Evolutionary conservation across 1,140 invertebrate species (phyloP).

Genomic region (Wiebesia pumilae): DNA sequence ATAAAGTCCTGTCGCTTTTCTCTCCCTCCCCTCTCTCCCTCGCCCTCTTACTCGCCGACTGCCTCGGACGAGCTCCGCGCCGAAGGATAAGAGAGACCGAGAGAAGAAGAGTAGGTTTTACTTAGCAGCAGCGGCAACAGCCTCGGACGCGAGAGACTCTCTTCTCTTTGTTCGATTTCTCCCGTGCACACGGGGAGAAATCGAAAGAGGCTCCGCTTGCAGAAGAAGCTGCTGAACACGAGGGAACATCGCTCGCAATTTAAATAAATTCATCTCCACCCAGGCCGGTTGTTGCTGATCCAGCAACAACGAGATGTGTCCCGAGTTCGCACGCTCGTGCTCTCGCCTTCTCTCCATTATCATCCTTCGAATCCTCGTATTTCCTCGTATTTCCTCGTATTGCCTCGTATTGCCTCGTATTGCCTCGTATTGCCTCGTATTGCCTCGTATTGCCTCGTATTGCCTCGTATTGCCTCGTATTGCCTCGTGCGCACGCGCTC

Average conservation of each 20-base stretch:
- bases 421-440: no score
- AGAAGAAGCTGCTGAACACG: slow-evolving; percentile 74
- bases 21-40: slow-evolving; percentile 20
- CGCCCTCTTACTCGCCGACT: slow-evolving; percentile 47
- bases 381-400: no score
- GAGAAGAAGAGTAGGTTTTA: neutral
- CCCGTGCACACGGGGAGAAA: slow-evolving; percentile 26
- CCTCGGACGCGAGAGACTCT: slow-evolving; percentile 25
- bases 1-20: slow-evolving; percentile 39
- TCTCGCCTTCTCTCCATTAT: slow-evolving; percentile 43
- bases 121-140: slow-evolving; percentile 24
- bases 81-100: neutral
- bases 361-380: slow-evolving; percentile 39
- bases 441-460: no score
- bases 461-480: no score
- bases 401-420: no score
- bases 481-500: no score
- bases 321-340: slow-evolving; percentile 54
- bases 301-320: slow-evolving; percentile 1
- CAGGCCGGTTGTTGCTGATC: neutral
- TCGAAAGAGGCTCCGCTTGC: slow-evolving; percentile 45
- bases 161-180: slow-evolving; percentile 69
- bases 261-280: slow-evolving; percentile 72
- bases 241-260: slow-evolving; percentile 74
- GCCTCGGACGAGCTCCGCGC: neutral